phyloP scores from a whole-genome alignment of 92 coral and sea anemone species.

The Siderastrea siderea region DNA sequence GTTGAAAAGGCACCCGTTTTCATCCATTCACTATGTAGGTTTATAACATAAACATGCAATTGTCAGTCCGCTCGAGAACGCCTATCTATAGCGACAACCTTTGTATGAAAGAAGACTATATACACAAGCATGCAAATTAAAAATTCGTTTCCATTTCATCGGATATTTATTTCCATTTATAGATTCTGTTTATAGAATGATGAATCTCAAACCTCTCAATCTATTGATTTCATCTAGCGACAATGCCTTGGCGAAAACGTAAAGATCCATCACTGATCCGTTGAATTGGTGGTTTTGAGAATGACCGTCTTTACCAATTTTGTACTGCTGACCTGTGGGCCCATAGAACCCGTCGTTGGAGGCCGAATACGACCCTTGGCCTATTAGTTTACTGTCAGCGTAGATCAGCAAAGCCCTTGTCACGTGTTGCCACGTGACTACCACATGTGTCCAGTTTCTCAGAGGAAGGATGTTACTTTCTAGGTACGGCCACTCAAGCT shows the following conservation, averaged over 20 bases:
- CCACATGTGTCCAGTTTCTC: constrained; percentile 19
- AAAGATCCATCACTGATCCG: constrained; percentile 41
- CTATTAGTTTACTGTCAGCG: not conserved
- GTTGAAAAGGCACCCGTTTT: no score
- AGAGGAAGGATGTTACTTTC: not conserved
- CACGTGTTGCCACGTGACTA: constrained; percentile 15
- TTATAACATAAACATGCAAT: no score
- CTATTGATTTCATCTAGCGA: constrained; percentile 15
- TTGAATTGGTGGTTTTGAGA: constrained; percentile 9
- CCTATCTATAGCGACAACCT: no score
- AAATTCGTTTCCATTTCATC: not conserved
- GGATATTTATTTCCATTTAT: not conserved
- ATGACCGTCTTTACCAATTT: constrained; percentile 15
- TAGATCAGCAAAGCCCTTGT: not conserved
- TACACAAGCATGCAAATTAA: not conserved
- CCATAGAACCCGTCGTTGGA: not conserved
- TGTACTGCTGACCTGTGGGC: constrained; percentile 9
- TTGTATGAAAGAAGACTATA: no score
- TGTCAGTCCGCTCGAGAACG: no score
- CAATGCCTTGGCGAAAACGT: constrained; percentile 32
- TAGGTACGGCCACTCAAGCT: not conserved
- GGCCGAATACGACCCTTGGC: not conserved
- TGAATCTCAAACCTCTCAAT: constrained; percentile 7
- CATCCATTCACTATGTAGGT: no score
- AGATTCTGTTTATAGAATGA: no score